These are phyloP conservation scores for Dromius quadrimaculatus DNA, from an alignment of 2,888 invertebrate genomes.

Conservation along the genomic window DNA sequence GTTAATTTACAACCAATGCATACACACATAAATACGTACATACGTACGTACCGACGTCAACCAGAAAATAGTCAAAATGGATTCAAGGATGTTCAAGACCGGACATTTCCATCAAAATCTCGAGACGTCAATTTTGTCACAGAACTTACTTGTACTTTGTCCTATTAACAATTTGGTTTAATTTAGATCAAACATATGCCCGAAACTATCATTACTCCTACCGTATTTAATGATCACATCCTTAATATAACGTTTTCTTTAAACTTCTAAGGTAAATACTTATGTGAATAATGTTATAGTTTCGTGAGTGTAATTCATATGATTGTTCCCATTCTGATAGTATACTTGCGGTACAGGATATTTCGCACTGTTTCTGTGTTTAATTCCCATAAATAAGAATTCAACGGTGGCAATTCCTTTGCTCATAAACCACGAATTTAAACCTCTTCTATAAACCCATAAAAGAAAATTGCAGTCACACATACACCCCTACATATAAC, in stretches of 20 bases:
- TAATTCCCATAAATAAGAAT: neutral
- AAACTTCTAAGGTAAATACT: too few relatives aligned
- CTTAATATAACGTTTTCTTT: neutral
- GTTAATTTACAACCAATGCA: neutral
- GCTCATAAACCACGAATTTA: constrained; percentile 28
- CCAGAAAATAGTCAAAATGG: too few relatives aligned
- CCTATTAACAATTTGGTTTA: too few relatives aligned
- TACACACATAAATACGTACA: neutral
- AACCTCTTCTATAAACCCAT: constrained; percentile 24
- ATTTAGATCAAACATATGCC: neutral
- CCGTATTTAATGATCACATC: neutral
- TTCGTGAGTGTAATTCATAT: neutral
- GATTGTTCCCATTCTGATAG: neutral
- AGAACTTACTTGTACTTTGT: too few relatives aligned
- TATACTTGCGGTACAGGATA: neutral
- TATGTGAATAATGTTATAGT: too few relatives aligned
- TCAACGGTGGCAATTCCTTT: neutral
- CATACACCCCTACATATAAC: neutral
- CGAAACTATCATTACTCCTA: neutral
- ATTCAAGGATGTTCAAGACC: too few relatives aligned
- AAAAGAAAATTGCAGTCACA: constrained; percentile 24
- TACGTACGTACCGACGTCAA: too few relatives aligned
- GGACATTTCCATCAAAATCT: too few relatives aligned
- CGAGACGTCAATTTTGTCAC: too few relatives aligned
- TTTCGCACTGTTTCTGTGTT: neutral